phyloP scores from a whole-genome alignment of 2,797 vertebrate species.

The Hemitrygon akajei region DNA sequence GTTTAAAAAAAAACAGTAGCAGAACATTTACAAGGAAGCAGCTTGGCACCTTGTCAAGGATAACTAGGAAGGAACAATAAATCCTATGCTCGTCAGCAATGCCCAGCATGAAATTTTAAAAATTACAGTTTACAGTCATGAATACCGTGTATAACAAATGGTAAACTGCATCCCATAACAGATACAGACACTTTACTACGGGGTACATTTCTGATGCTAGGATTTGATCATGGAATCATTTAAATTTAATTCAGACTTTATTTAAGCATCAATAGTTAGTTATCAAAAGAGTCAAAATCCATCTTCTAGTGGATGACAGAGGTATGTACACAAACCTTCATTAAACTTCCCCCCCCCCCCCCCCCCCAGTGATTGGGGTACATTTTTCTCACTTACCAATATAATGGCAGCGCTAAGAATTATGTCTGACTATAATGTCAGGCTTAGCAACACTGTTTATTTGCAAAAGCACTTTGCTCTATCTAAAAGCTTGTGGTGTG shows the following conservation, averaged over 20 bases:
- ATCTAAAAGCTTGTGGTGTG: no score
- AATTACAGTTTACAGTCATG: neutral
- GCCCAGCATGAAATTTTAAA: neutral
- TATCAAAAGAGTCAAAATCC: neutral
- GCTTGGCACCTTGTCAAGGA: neutral
- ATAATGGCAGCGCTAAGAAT: no score
- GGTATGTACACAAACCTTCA: neutral
- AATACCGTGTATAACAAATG: neutral
- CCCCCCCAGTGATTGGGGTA: no score
- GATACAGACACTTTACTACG: neutral
- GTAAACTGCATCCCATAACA: neutral
- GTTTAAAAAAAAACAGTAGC: neutral
- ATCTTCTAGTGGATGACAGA: neutral
- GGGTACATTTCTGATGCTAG: neutral
- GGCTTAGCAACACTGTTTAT: no score
- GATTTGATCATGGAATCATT: neutral
- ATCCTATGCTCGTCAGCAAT: neutral
- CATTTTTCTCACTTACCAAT: no score
- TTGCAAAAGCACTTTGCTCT: no score
- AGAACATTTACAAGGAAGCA: neutral
- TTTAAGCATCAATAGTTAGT: neutral
- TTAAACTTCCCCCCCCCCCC: no score
- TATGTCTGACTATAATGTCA: no score
- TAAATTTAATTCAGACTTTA: neutral
- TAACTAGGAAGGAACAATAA: neutral